A percentile compares a stretch with the other conserved stretches of the same genome.
These are phyloP conservation scores for Sitta europaea DNA, from an alignment of 2,113 vertebrate genomes.

Conservation along the genomic window DNA sequence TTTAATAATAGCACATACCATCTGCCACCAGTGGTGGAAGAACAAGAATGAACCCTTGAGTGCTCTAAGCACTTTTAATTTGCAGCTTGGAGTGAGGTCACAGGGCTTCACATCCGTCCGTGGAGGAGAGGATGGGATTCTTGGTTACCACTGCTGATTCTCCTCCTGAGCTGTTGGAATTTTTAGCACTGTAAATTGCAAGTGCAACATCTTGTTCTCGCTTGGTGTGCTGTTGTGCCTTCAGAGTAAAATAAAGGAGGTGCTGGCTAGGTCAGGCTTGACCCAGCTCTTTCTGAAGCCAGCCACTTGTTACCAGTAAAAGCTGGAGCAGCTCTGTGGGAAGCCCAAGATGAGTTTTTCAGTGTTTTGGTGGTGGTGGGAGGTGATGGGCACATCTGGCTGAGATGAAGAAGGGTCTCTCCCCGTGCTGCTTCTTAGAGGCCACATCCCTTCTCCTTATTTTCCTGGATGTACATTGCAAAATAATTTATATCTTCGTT, in stretches of 20 bases:
- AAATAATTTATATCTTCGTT: not conserved
- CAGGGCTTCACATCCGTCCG: not conserved
- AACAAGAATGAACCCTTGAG: not conserved
- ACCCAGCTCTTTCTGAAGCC: not conserved
- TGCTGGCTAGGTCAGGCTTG: not conserved
- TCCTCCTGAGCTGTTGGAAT: not conserved
- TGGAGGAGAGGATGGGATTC: not conserved
- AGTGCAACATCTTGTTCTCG: not conserved
- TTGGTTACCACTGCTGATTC: not conserved
- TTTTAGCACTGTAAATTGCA: not conserved
- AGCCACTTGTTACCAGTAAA: not conserved
- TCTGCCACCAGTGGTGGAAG: not conserved
- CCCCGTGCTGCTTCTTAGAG: not conserved
- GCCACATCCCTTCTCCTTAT: not conserved
- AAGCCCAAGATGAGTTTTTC: not conserved
- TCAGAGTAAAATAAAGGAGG: not conserved
- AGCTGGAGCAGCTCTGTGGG: not conserved
- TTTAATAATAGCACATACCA: not conserved
- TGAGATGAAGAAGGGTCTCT: not conserved
- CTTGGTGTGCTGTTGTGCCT: not conserved
- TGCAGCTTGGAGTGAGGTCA: not conserved
- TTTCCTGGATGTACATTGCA: not conserved
- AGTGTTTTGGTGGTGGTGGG: not conserved
- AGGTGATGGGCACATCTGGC: not conserved
- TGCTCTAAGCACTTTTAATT: not conserved